Evolutionary conservation across 1,140 invertebrate species (phyloP), one percentile per base, ranked within the genome.

Genomic region (Asbolus verrucosus): DNA sequence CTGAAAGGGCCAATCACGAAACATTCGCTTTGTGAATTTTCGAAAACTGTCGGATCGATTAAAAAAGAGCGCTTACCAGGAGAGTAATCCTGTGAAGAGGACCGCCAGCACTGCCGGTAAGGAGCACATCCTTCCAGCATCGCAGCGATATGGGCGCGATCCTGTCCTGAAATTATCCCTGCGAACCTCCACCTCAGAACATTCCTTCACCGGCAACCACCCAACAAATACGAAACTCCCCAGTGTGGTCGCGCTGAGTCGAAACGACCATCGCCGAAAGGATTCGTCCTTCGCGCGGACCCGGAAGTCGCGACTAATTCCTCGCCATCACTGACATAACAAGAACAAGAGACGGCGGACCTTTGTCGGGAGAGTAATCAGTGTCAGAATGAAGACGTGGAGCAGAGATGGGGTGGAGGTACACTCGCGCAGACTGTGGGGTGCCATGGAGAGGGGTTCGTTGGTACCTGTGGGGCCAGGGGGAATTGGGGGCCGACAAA

Each of bases 341-440:
- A n/a, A 24, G 21, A 54, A 27, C 11, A 54, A 54, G 21, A 14
- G 11, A 19, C 24, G 46, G n/a, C 54, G 31, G 50, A 67, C 30
- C 27, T 65, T 70, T 69, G 41, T 39, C 63, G 65, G 61, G 61
- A 69, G 67, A 73, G 30, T 69, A 69, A 70, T 67, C 66, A 60
- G 63, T 69, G 62, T 67, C 63, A 66, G 66, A 72, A 72, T 68
- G 54, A 66, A 72, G 71, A 69, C 38, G 38, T 67, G 62, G 62
- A 16, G 69, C 36, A 27, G 38, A 70, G 19, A 50, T 39, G 70
- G 39, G 50, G 65, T 59, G 36, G 41, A 65, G 50, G 62, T 19
- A 38, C 21, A 18, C 41, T 30, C 69, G 69, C 69, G 69, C 65
- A 68, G 50, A 46, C 19, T 65, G 70, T 38, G 41, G 70, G 65